Evolutionary conservation across 92 coral and sea anemone species (phyloP), one percentile per base, ranked within the genome.

Genomic region (Pocillopora meandrina): DNA sequence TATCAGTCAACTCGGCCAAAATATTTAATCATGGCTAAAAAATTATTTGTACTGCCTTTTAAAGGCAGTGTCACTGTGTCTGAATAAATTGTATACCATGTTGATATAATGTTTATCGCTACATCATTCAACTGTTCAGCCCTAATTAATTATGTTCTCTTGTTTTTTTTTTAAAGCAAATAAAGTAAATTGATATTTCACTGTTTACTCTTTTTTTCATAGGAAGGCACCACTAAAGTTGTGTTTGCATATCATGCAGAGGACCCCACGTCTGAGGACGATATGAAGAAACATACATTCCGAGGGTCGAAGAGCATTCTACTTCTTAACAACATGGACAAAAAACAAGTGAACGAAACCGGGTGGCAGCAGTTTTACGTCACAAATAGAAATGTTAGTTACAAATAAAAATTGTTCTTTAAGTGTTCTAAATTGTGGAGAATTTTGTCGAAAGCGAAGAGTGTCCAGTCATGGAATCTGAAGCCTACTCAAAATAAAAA

Each of bases 241-340:
- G 77, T 73, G 61, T 73, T 73, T 31, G 77, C 77, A 31, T 73
- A 73, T 73, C 77, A 73, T 13, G 18, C 77, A 23, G 61, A 73
- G 9, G 77, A 73, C 35, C 77, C 77, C 1, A 8, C 4, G 16
- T 73, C 77, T 21, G 77, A 49, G 15, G 61, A 73, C 10, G 61
- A 73, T 18, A 73, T 73, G 14, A 52, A n/a, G 21, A 5, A 13
- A 3, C 77, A 73, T 19, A 73, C 34, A 2, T 73, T 18, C 17
- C 18, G 33, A 12, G 77, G 77, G 8, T 52, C 77, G 12, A 73
- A 59, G 61, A 73, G 61, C 33, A 56, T 73, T 7, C 77, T 73
- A 3, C 77, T 73, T 18, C 77, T 73, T 9, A 73, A 73, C 77
- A 73, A 73, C 15, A 3, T 73, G 77, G 77, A 73, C 34, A 15